Evolutionary conservation across 2,113 vertebrate genomes (phyloP).

Genomic region (Rousettus leschenaultii): DNA sequence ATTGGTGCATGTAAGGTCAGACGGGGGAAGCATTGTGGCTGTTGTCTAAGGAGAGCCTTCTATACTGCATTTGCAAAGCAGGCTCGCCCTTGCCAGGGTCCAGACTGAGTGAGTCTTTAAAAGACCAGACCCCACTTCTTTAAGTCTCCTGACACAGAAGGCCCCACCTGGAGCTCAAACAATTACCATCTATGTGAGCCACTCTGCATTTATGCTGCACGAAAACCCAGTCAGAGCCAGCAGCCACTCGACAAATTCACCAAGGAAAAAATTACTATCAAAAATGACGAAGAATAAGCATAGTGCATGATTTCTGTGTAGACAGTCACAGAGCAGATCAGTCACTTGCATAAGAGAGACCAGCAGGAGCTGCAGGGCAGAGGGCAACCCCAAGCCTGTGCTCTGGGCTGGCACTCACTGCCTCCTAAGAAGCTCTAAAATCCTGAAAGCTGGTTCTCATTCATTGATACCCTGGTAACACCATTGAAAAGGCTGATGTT

Average conservation of each 20-base stretch:
- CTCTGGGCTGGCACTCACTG: neutral
- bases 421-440: neutral
- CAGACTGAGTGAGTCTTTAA: neutral
- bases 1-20: neutral
- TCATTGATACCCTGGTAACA: fast-evolving
- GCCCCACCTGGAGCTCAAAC: neutral
- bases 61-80: neutral
- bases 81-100: neutral
- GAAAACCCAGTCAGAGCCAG: neutral
- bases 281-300: neutral
- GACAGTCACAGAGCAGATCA: neutral
- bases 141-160: neutral
- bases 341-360: neutral
- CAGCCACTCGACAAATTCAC: neutral
- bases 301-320: neutral
- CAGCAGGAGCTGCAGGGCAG: neutral
- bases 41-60: neutral
- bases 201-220: neutral
- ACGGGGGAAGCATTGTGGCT: too few species aligned
- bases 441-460: neutral
- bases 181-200: fast-evolving
- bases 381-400: neutral
- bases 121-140: neutral
- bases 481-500: neutral
- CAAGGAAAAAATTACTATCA: neutral